Evolutionary conservation across 35 echinoderm and acorn worm genomes (phyloP).

Genomic region (Chiridota heheva): DNA sequence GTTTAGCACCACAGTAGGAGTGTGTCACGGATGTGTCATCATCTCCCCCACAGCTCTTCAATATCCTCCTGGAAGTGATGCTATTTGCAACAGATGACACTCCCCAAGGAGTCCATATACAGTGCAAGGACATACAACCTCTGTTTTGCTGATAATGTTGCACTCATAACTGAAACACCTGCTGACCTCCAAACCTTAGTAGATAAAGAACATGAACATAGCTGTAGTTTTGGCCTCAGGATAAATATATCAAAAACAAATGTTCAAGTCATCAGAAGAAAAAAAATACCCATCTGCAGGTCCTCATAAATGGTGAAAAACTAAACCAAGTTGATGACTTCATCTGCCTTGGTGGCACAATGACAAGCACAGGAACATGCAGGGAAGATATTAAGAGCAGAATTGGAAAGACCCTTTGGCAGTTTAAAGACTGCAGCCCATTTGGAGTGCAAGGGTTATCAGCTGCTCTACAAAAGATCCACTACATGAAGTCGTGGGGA

Average conservation of each 20-base stretch:
- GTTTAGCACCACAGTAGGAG: too few relatives aligned
- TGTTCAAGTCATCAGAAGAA: background rate
- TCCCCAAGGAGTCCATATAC: background rate
- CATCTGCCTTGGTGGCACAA: too few relatives aligned
- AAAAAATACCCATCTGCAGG: background rate
- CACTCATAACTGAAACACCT: background rate
- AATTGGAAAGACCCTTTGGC: too few relatives aligned
- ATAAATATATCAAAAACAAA: conserved; percentile 1
- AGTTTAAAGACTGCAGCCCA: too few relatives aligned
- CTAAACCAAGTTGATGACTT: background rate
- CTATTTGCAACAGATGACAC: too few relatives aligned
- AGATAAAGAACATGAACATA: too few relatives aligned
- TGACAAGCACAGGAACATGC: too few relatives aligned
- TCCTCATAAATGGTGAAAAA: background rate
- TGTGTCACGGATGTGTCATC: conserved; percentile 26
- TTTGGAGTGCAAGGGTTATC: too few relatives aligned
- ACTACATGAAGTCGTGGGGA: background rate
- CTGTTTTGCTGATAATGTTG: conserved; percentile 35
- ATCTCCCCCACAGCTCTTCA: conserved; percentile 12
- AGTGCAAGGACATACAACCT: conserved; percentile 26
- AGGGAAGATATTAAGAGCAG: too few relatives aligned
- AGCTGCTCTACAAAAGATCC: background rate
- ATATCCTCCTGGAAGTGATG: conserved; percentile 7
- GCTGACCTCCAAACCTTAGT: background rate
- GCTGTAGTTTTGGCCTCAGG: background rate